A percentile compares a stretch with the other conserved stretches of the same genome.
These are phyloP conservation scores for Acropternis orthonyx DNA, from an alignment of 2,797 vertebrate species.

Conservation along the genomic window DNA sequence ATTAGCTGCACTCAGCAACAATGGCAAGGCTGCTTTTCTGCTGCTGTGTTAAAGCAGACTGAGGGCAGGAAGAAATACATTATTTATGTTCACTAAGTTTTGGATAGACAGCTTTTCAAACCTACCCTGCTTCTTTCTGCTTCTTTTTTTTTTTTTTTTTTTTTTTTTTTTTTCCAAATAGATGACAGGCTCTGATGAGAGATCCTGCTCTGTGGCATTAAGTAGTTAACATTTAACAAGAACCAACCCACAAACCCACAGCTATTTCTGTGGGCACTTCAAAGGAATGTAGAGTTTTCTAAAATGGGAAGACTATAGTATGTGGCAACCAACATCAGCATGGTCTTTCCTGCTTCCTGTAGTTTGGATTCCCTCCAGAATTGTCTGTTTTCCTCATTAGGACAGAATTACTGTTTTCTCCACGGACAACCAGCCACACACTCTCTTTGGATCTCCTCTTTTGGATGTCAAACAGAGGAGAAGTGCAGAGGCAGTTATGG, in stretches of 20 bases:
- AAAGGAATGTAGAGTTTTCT: slow-evolving; percentile 25
- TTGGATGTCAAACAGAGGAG: not conserved
- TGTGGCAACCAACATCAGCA: not conserved
- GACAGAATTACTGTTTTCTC: not conserved
- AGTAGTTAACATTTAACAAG: not conserved
- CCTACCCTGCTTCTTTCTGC: not conserved
- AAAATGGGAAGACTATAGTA: not conserved
- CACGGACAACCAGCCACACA: not conserved
- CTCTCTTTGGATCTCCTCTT: not conserved
- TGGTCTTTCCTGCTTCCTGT: not conserved
- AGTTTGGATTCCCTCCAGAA: not conserved
- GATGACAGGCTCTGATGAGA: not conserved
- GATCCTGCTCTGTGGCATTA: not conserved
- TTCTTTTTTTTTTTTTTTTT: not conserved
- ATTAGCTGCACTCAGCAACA: slow-evolving; percentile 49
- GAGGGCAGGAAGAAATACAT: slow-evolving; percentile 22
- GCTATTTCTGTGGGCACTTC: not conserved
- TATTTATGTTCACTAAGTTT: slow-evolving; percentile 17
- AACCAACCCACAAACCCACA: not conserved
- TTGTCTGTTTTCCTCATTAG: not conserved
- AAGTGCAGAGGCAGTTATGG: not conserved
- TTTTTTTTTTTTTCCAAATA: not conserved
- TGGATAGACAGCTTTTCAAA: not conserved
- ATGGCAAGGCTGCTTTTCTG: not conserved
- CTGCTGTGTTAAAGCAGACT: not conserved